Percentiles rank a stretch among this genome's conserved stretches.
Evolutionary conservation across 2,113 vertebrate genomes (phyloP).

Genomic region (Scartelaos histophorus): DNA sequence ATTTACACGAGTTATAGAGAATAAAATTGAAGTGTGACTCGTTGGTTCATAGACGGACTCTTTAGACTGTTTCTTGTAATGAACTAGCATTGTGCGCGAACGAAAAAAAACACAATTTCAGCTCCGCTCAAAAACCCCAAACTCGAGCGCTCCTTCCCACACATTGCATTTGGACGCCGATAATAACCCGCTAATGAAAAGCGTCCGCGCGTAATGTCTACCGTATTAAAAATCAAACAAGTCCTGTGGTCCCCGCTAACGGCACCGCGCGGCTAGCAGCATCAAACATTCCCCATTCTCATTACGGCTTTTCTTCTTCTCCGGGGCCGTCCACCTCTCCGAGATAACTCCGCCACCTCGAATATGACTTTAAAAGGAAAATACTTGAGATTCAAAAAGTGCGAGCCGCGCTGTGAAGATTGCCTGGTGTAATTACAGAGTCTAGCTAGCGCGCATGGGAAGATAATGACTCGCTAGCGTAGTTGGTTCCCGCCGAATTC

Average conservation of each 20-base stretch:
- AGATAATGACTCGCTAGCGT: conserved; percentile 74
- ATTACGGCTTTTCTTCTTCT: conserved; percentile 63
- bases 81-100: neutral
- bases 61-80: conserved; percentile 18
- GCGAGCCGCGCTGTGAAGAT: conserved; percentile 34
- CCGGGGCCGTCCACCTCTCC: conserved; percentile 55
- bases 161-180: conserved; percentile 32
- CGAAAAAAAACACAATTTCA: conserved; percentile 12
- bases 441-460: conserved; percentile 43
- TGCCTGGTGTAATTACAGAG: conserved; percentile 73
- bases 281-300: conserved; percentile 51
- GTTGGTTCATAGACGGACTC: neutral
- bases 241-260: conserved; percentile 24
- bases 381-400: conserved; percentile 56
- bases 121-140: conserved; percentile 14
- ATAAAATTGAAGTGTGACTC: neutral
- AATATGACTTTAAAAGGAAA: conserved; percentile 51
- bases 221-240: conserved; percentile 59
- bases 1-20: too few relatives aligned
- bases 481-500: conserved; percentile 66
- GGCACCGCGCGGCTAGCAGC: conserved; percentile 52
- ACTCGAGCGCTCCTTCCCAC: conserved; percentile 19
- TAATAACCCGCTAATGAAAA: conserved; percentile 53
- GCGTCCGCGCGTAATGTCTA: conserved; percentile 25
- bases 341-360: conserved; percentile 54